Base-by-base conservation (phyloP, 2,113 vertebrate genomes). In the Sylvia atricapilla region DNA sequence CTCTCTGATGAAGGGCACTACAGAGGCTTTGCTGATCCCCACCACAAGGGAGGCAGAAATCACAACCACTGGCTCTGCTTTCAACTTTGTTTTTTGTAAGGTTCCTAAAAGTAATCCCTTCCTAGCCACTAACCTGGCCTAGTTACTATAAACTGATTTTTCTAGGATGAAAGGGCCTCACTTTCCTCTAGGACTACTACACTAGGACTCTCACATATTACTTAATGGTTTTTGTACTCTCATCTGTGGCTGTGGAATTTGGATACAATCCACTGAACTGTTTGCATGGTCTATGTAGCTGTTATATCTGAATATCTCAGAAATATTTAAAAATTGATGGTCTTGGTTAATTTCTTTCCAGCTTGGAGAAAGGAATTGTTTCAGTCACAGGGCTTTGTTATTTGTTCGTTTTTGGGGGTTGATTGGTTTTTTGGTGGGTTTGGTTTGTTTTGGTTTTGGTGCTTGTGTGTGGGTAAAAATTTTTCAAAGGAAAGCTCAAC, bases 41-140 rank as follows among this genome's bases (percentile, higher is more conserved):
- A 1, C 74, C 53, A 39, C 1, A 0, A 80, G 63, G 35, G 87
- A 81, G 4, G 4, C 25, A 28, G 23, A 83, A 94, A 89, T 89
- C 67, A 78, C 70, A 80, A 19, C 50, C 66, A 50, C 19, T 44
- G 66, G 30, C 81, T 84, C 60, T 89, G 46, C 46, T 92, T 80
- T 67, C 47, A 88, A 75, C 73, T 93, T 84, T 46, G 33, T 76
- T 94, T 95, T 94, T 72, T 1, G 0, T 81, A 50, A 93, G 60
- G 64, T 78, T 89, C 92, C 84, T 81, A 28, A 62, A 85, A 96
- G 84, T 90, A 86, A 91, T 93, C 89, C 70, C 63, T 90, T 82
- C 59, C 84, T 66, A 76, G 52, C 44, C 76, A 47, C 60, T 92
- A 83, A 91, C 90, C 87, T 86, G 82, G 90, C 72, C 93, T 69